Evolutionary conservation across 2,888 invertebrate species (phyloP).

Genomic region (Drosophila anomalata): DNA sequence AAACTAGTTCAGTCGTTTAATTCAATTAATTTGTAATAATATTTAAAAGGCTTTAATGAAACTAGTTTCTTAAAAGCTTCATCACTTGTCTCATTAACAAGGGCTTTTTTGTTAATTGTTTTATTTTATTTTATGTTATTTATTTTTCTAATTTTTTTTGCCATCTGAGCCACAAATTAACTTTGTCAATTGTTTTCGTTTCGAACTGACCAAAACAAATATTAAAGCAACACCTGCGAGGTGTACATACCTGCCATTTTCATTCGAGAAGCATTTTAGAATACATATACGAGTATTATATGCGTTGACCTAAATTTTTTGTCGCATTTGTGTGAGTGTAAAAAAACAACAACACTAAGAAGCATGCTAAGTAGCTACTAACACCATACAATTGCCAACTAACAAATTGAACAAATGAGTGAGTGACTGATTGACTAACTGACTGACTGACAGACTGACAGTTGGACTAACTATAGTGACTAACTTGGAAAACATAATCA

Average conservation of each 20-base stretch:
- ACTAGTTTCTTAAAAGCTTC: slow-evolving; percentile 31
- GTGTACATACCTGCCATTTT: background rate
- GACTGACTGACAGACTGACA: slow-evolving; percentile 7
- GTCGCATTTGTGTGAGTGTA: slow-evolving; percentile 58
- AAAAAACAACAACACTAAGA: slow-evolving; percentile 57
- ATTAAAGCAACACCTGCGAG: slow-evolving; percentile 13
- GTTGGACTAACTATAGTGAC: slow-evolving; percentile 31
- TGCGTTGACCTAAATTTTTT: slow-evolving; percentile 80
- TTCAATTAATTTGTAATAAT: background rate
- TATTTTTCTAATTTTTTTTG: too few species aligned
- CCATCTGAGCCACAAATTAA: too few species aligned
- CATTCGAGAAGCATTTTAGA: slow-evolving; percentile 54
- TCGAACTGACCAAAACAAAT: slow-evolving; percentile 21
- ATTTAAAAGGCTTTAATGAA: background rate
- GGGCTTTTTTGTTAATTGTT: slow-evolving; percentile 22
- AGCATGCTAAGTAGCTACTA: slow-evolving; percentile 78
- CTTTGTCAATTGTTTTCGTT: slow-evolving; percentile 17
- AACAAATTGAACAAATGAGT: slow-evolving; percentile 15
- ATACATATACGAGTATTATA: slow-evolving; percentile 77
- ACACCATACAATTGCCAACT: slow-evolving; percentile 43
- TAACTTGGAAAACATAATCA: slow-evolving; percentile 20
- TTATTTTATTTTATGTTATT: background rate
- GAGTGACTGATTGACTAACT: slow-evolving; percentile 8
- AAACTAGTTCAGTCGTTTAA: slow-evolving; percentile 10
- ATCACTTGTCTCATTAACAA: slow-evolving; percentile 39